Evolutionary conservation across 1,140 invertebrate species (phyloP), one percentile per base, ranked within the genome.

Genomic region (Cotesia chilonis): DNA sequence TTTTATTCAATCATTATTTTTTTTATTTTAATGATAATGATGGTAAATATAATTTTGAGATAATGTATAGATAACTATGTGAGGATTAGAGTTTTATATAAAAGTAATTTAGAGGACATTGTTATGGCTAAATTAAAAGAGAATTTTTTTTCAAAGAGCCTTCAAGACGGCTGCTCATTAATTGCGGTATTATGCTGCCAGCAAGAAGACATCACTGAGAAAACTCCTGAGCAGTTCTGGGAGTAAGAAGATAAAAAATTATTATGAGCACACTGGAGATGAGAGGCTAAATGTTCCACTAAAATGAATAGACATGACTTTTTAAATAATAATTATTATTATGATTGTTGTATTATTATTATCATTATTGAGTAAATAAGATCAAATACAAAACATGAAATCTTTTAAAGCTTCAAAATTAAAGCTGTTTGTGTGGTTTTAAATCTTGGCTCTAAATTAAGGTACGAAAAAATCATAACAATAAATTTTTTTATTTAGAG

Each of bases 131-230:
- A 17, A 20, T 59, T 59, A 20, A 59, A 59, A 59, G 57, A 59
- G 57, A 59, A 35, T 59, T 59, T 55, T 47, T 47, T 59, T 20
- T 59, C 57, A 59, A 59, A 59, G 57, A 59, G 17, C 57, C 51
- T 51, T 35, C 52, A 68, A 68, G 66, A 68, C 52, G 52, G 66
- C 51, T 54, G 66, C 52, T 68, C 52, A 68, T 68, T 68, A 68
- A 68, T 68, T 68, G 66, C 66, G 66, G 66, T 55, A 68, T 68
- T 68, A 68, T 68, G 51, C 66, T 68, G 66, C 51, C 20, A 37
- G 51, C 52, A 52, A 68, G 51, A 68, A 51, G 66, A 68, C 66
- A 55, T 68, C 63, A 51, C 36, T 41, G 36, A 68, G 28, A 51
- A 55, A 54, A 68, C 51, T 68, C 66, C 20, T 35, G 14, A 52